Conservation (phyloP, 2,797 vertebrate genomes). For the Anas bahamensis region DNA sequence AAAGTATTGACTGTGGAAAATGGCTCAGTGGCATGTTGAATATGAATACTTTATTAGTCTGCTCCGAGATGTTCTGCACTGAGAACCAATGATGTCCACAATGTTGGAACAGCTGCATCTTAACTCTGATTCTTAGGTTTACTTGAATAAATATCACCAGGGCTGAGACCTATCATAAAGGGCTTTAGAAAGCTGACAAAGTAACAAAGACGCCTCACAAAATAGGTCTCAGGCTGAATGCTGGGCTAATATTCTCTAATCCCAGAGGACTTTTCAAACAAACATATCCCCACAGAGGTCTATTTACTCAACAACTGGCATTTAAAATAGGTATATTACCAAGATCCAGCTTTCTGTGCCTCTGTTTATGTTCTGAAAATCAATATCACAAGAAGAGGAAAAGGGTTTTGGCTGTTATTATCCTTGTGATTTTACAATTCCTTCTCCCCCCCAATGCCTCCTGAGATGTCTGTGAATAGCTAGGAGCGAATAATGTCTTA, state of each 20-base stretch:
- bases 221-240: constrained; percentile 61
- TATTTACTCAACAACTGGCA: constrained; percentile 68
- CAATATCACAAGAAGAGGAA: constrained; percentile 53
- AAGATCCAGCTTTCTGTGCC: constrained; percentile 26
- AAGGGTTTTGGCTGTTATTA: constrained; percentile 27
- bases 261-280: constrained; percentile 72
- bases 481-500: constrained; percentile 54
- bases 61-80: background rate
- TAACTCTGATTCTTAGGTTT: constrained; percentile 56
- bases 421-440: background rate
- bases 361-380: constrained; percentile 69
- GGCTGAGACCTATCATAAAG: constrained; percentile 69
- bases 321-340: constrained; percentile 61
- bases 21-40: background rate
- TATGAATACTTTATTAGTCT: background rate
- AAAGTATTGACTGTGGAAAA: constrained; percentile 28
- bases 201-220: constrained; percentile 73
- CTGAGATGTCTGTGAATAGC: constrained; percentile 30
- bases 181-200: constrained; percentile 72
- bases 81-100: constrained; percentile 39
- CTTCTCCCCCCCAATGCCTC: background rate
- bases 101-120: constrained; percentile 75
- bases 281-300: constrained; percentile 62
- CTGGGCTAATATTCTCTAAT: constrained; percentile 71
- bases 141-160: constrained; percentile 71